These are phyloP conservation scores for Pseudomyrmex sp. DNA, from an alignment of 1,140 invertebrate species.

Conservation along the genomic window DNA sequence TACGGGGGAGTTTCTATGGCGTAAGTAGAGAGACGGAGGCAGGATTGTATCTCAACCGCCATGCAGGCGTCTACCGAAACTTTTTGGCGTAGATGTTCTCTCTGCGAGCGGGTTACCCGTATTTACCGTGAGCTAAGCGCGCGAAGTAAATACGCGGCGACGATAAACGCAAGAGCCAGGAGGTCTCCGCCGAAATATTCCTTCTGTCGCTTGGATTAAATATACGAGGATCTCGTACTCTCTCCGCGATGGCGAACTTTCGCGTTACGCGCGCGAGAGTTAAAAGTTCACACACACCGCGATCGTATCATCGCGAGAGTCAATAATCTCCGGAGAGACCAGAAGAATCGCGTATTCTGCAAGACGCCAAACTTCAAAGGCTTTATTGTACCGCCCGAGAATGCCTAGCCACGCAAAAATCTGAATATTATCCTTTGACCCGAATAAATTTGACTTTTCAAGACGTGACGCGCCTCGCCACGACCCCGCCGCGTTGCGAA, in stretches of 20 bases:
- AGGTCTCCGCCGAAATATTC: conserved; percentile 26
- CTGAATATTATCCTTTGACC: conserved; percentile 48
- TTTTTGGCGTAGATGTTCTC: conserved; percentile 48
- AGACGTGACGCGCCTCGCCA: background rate
- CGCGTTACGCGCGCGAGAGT: background rate
- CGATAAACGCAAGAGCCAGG: background rate
- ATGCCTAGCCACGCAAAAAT: conserved; percentile 9
- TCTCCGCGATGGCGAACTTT: conserved; percentile 3
- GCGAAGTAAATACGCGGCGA: conserved; percentile 24
- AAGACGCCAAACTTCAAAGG: conserved; percentile 20
- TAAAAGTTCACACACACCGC: conserved; percentile 4
- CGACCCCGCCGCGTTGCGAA: background rate
- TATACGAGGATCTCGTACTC: conserved; percentile 6
- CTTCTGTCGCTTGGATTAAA: conserved; percentile 28
- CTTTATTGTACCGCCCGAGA: too few relatives aligned
- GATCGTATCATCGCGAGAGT: background rate
- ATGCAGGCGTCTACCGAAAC: conserved; percentile 37
- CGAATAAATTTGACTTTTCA: conserved; percentile 53
- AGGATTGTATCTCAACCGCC: conserved; percentile 5
- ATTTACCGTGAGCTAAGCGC: conserved; percentile 48
- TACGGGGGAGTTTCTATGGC: background rate
- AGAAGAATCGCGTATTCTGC: background rate
- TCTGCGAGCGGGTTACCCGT: conserved; percentile 29
- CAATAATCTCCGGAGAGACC: background rate
- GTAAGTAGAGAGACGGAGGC: background rate